Evolutionary conservation across 2,888 invertebrate genomes (phyloP), one percentile per base, ranked within the genome.

Genomic region (Pseudococcus viburni): DNA sequence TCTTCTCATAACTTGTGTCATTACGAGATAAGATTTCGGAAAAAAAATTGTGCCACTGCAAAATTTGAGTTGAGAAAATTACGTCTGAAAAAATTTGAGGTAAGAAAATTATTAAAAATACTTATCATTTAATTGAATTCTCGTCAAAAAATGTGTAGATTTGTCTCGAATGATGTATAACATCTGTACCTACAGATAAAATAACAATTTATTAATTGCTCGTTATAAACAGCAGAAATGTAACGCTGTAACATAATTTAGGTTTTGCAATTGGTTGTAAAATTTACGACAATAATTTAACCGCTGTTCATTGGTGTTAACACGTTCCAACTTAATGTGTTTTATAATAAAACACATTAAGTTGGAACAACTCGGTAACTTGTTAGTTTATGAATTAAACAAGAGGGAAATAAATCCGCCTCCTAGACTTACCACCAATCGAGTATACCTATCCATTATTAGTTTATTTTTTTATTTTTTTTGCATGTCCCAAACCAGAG

Each of bases 311-410:
- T 80, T 46, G 80, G 80, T 80, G 80, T 80, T 80, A n/a, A 77
- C 42, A 42, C 17, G 80, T 80, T 80, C 17, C 17, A n/a, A 80
- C 33, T 80, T 80, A 80, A 80, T 80, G 80, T 42, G 42, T 42
- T 80, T 80, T 46, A 26, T 9, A n/a, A n/a, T n/a, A n/a, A n/a
- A n/a, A n/a, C n/a, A n/a, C n/a, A n/a, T n/a, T n/a, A n/a, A n/a
- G n/a, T n/a, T n/a, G n/a, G n/a, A n/a, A n/a, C n/a, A n/a, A 42
- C 80, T n/a, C 15, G 12, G 33, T 73, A n/a, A 80, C 42, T 80
- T 42, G 80, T 80, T 80, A 80, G 42, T 42, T 80, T 80, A 42
- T 46, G n/a, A 42, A n/a, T 80, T 80, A 46, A 80, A 80, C 80
- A 42, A 80, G 80, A 9, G 8, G 42, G 19, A 26, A 33, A 33